These are phyloP conservation scores for Agapetus fuscipes DNA, from an alignment of 2,888 invertebrate genomes.

Conservation along the genomic window DNA sequence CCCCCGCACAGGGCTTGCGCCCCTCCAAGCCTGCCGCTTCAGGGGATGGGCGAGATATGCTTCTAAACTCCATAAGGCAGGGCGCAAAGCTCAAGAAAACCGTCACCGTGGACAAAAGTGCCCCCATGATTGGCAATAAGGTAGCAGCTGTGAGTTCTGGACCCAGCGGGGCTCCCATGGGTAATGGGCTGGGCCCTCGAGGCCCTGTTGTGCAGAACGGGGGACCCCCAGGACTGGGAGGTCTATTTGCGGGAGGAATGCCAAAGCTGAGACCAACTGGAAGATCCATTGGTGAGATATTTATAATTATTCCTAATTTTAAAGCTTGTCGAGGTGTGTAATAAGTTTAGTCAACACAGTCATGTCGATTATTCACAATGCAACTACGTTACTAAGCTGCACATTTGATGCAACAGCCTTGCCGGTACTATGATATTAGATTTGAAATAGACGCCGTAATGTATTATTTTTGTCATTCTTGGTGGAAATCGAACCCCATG, in stretches of 20 bases:
- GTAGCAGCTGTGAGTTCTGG: conserved; percentile 30
- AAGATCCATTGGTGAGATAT: conserved; percentile 35
- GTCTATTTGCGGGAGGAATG: conserved; percentile 74
- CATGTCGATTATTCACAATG: too few species aligned
- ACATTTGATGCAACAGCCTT: too few species aligned
- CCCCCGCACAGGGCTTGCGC: conserved; percentile 52
- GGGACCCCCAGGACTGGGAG: conserved; percentile 47
- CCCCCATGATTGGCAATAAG: conserved; percentile 63
- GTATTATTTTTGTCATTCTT: too few species aligned
- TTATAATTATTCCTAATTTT: not conserved
- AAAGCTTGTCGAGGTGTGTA: too few species aligned
- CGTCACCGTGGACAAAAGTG: conserved; percentile 85
- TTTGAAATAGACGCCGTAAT: too few species aligned
- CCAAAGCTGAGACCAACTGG: conserved; percentile 70
- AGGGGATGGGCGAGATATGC: conserved; percentile 54
- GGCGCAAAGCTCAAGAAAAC: conserved; percentile 76
- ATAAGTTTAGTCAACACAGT: too few species aligned
- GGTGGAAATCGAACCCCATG: too few species aligned
- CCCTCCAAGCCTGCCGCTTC: conserved; percentile 40
- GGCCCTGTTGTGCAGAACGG: conserved; percentile 36
- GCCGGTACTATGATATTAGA: too few species aligned
- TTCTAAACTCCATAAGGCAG: conserved; percentile 74
- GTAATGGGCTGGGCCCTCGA: conserved; percentile 32
- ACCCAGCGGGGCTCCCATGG: conserved; percentile 26
- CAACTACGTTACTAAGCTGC: too few species aligned